Evolutionary conservation across 1,140 invertebrate species (phyloP).

Genomic region (Drosophila erecta): DNA sequence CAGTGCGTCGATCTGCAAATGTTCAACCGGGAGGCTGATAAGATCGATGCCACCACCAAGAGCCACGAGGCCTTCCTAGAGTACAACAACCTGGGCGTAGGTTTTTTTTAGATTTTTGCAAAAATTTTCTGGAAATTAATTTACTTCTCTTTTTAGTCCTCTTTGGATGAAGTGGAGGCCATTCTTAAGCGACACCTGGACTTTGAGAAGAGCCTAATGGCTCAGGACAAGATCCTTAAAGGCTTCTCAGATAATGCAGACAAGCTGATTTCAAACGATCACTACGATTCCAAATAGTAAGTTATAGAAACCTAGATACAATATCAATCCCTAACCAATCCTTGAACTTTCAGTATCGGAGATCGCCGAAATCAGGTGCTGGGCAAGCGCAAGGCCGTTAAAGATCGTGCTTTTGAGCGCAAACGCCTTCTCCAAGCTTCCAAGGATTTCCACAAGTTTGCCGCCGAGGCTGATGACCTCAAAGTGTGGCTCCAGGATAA

Average conservation of each 20-base stretch:
- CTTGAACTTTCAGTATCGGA: constrained; percentile 87
- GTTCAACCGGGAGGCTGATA: constrained; percentile 98
- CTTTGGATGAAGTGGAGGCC: constrained; percentile 97
- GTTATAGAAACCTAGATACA: constrained; percentile 41
- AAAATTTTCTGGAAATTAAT: not conserved
- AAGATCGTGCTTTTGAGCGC: constrained; percentile 90
- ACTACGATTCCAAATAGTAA: constrained; percentile 95
- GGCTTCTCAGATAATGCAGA: constrained; percentile 94
- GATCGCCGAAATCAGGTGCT: constrained; percentile 91
- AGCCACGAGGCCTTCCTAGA: constrained; percentile 97
- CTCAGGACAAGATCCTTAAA: constrained; percentile 96
- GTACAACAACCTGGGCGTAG: constrained; percentile 93
- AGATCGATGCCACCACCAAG: constrained; percentile 97
- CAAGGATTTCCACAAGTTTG: constrained; percentile 93
- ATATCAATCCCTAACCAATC: not conserved
- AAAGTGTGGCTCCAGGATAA: constrained; percentile 96
- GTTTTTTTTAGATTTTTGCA: constrained; percentile 44
- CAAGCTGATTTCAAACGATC: constrained; percentile 91
- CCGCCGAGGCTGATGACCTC: constrained; percentile 94
- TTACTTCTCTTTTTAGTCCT: constrained; percentile 87
- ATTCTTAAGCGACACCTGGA: constrained; percentile 97
- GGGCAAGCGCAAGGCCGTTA: constrained; percentile 89
- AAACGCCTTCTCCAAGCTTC: constrained; percentile 91
- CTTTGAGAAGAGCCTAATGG: constrained; percentile 96
- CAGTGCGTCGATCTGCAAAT: constrained; percentile 94